Evolutionary conservation across 1,140 invertebrate genomes (phyloP).

Genomic region (Dryas iulia): DNA sequence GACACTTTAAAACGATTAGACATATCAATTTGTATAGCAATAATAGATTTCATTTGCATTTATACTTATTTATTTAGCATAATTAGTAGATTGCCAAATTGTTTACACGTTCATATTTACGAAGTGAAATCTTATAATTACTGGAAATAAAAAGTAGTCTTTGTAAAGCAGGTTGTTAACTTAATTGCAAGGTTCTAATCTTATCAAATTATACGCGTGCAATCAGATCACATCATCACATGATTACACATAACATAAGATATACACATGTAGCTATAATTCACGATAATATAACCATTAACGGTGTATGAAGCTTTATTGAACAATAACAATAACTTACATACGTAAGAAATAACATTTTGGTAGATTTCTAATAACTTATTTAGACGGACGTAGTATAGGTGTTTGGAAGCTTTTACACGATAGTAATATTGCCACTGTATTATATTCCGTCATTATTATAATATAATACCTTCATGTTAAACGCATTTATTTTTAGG

Average conservation of each 20-base stretch:
- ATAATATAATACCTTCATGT: slow-evolving; percentile 37
- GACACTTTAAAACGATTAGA: slow-evolving; percentile 26
- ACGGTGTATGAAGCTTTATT: slow-evolving; percentile 67
- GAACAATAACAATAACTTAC: slow-evolving; percentile 73
- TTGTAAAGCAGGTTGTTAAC: neutral
- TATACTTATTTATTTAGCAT: slow-evolving; percentile 5
- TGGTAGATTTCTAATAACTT: slow-evolving; percentile 48
- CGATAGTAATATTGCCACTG: slow-evolving; percentile 66
- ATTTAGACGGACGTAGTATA: slow-evolving; percentile 61
- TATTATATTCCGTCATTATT: slow-evolving; percentile 65
- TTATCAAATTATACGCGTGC: neutral
- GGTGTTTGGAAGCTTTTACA: slow-evolving; percentile 78
- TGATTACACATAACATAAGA: neutral
- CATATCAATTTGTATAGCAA: slow-evolving; percentile 32
- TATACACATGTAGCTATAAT: slow-evolving; percentile 13
- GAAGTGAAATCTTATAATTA: neutral
- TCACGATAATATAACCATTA: slow-evolving; percentile 17
- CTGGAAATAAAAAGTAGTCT: neutral
- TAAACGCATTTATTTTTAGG: slow-evolving; percentile 35
- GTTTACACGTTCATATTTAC: neutral
- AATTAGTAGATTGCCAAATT: neutral
- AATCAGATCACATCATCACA: neutral
- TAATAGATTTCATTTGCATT: slow-evolving; percentile 2
- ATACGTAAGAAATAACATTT: slow-evolving; percentile 66
- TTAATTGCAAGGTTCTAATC: neutral